Evolutionary conservation across 2,797 vertebrate genomes (phyloP).

Genomic region (Triplophysa bombifrons): DNA sequence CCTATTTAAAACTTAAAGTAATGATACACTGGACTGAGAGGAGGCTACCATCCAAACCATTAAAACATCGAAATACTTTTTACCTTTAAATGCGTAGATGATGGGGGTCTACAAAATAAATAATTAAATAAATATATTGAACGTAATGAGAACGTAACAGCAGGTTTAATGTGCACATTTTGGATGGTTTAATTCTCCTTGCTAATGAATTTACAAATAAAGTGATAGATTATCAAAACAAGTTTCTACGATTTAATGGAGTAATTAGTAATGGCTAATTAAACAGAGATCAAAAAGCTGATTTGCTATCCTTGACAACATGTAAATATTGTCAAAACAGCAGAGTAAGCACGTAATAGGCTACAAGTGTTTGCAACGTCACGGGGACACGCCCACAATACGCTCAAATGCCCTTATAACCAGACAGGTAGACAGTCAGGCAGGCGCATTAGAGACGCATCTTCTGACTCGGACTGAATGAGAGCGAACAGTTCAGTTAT

Average conservation of each 20-base stretch:
- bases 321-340: conserved; percentile 16
- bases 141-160: background rate
- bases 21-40: background rate
- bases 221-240: background rate
- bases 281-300: conserved; percentile 1
- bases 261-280: conserved; percentile 17
- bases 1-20: background rate
- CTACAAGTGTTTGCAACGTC: background rate
- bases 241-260: background rate
- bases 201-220: background rate
- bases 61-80: background rate
- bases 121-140: background rate
- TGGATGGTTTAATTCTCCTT: background rate
- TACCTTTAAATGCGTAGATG: background rate
- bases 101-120: background rate
- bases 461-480: conserved; percentile 27
- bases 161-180: background rate
- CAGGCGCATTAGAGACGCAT: conserved; percentile 16
- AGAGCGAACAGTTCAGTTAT: conserved; percentile 22
- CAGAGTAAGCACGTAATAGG: conserved; percentile 36
- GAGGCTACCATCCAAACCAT: too few relatives aligned
- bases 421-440: conserved; percentile 26
- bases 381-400: conserved; percentile 60
- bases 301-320: background rate
- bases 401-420: conserved; percentile 49